Conservation (phyloP, 2,888 invertebrate genomes). For the Atethmia centrago region DNA sequence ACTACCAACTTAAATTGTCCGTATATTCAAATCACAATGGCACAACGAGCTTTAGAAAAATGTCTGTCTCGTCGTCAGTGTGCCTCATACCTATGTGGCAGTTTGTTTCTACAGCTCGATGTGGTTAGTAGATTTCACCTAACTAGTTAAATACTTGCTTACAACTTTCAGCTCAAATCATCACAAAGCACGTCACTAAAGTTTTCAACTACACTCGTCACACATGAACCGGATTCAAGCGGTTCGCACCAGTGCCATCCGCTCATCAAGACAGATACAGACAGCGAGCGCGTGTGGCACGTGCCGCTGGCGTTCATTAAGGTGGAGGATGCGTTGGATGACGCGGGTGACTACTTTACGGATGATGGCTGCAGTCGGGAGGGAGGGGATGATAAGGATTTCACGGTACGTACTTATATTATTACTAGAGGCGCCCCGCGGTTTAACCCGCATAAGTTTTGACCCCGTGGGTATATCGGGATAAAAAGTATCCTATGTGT, state of each 20-base stretch:
- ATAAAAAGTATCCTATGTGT: too few relatives aligned
- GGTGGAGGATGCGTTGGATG: conserved; percentile 63
- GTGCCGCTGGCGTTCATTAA: conserved; percentile 69
- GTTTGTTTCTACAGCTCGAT: not conserved
- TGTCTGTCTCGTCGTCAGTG: not conserved
- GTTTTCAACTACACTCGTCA: not conserved
- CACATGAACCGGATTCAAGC: not conserved
- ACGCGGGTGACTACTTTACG: conserved; percentile 33
- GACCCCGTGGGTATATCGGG: too few relatives aligned
- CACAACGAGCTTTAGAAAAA: not conserved
- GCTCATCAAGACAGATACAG: not conserved
- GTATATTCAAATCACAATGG: not conserved
- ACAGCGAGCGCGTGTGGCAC: not conserved
- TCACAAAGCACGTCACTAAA: conserved; percentile 5
- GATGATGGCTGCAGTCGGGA: conserved; percentile 41
- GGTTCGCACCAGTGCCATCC: not conserved
- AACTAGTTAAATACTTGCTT: not conserved
- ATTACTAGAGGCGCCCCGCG: too few relatives aligned
- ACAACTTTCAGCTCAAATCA: conserved; percentile 31
- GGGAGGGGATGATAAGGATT: conserved; percentile 43
- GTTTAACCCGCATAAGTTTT: too few relatives aligned
- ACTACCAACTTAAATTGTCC: too few relatives aligned
- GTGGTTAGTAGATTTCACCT: not conserved
- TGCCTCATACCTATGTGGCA: too few relatives aligned
- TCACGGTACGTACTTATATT: conserved; percentile 58